Evolutionary conservation across 1,140 invertebrate genomes (phyloP).

Genomic region (Trachelipus rathkii): DNA sequence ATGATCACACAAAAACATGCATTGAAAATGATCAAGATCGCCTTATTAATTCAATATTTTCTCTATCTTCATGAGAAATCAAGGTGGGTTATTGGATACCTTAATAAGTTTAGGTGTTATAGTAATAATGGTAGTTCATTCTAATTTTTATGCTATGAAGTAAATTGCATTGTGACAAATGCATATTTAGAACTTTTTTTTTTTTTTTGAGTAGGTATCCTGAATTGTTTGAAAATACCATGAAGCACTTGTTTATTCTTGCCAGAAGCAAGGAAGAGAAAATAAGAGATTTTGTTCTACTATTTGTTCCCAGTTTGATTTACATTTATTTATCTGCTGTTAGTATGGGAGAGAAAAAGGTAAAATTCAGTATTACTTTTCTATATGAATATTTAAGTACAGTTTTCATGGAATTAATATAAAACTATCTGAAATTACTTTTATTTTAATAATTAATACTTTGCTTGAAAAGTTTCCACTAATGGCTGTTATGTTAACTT

Average conservation of each 20-base stretch:
- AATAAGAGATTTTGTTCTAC: conserved; percentile 40
- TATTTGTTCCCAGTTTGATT: conserved; percentile 39
- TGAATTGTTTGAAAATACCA: conserved; percentile 36
- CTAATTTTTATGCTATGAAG: too few relatives aligned
- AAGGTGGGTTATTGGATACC: too few relatives aligned
- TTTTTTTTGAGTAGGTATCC: conserved; percentile 25
- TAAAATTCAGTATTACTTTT: neutral
- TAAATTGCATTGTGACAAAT: too few relatives aligned
- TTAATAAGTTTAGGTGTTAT: too few relatives aligned
- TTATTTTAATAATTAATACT: neutral
- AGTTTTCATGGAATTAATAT: neutral
- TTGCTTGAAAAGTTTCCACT: neutral
- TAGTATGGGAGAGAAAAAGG: conserved; percentile 42
- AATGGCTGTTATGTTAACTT: neutral
- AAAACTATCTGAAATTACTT: neutral
- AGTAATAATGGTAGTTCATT: too few relatives aligned
- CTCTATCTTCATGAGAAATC: too few relatives aligned
- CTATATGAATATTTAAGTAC: too few relatives aligned
- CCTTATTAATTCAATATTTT: too few relatives aligned
- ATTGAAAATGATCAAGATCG: too few relatives aligned
- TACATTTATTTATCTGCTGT: conserved; percentile 42
- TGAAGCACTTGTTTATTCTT: conserved; percentile 39
- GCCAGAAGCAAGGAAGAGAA: conserved; percentile 37
- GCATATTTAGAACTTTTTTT: neutral
- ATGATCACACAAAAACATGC: too few relatives aligned